Percentiles rank a stretch among this genome's conserved stretches.
Conservation (phyloP, 2,797 vertebrate species). For the Sebastes umbrosus region DNA sequence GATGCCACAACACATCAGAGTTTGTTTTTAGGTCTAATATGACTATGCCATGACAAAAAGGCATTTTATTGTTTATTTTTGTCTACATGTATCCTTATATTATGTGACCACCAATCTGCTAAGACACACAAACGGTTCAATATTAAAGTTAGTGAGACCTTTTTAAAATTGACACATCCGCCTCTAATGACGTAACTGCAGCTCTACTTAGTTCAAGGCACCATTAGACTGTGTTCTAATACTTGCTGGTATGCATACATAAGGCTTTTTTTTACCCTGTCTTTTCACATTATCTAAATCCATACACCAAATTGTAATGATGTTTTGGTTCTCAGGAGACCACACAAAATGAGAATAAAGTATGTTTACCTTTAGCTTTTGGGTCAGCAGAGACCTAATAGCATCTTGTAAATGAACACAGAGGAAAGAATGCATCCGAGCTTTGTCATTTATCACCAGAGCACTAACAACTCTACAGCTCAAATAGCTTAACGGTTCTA, state of each 20-base stretch:
- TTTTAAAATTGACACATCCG: neutral
- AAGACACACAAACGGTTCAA: neutral
- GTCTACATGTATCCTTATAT: neutral
- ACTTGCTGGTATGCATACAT: conserved; percentile 25
- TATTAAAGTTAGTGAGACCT: neutral
- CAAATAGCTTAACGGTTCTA: conserved; percentile 57
- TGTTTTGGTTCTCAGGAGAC: conserved; percentile 54
- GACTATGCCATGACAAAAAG: neutral
- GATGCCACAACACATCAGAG: neutral
- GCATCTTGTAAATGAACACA: conserved; percentile 24
- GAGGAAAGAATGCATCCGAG: conserved; percentile 52
- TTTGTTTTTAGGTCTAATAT: neutral
- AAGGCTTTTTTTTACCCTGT: conserved; percentile 21
- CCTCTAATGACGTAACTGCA: conserved; percentile 16
- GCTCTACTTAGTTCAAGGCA: conserved; percentile 25
- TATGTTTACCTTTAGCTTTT: conserved; percentile 58
- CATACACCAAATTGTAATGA: conserved; percentile 30
- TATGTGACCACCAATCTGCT: neutral
- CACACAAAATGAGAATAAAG: conserved; percentile 60
- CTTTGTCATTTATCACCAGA: conserved; percentile 60
- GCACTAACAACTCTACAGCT: conserved; percentile 46
- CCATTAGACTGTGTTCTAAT: conserved; percentile 16
- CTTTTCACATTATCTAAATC: conserved; percentile 38
- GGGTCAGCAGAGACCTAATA: conserved; percentile 20
- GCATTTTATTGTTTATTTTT: neutral